Evolutionary conservation across 2,888 invertebrate genomes (phyloP), one percentile per base, ranked within the genome.

Genomic region (Apamea crenata): DNA sequence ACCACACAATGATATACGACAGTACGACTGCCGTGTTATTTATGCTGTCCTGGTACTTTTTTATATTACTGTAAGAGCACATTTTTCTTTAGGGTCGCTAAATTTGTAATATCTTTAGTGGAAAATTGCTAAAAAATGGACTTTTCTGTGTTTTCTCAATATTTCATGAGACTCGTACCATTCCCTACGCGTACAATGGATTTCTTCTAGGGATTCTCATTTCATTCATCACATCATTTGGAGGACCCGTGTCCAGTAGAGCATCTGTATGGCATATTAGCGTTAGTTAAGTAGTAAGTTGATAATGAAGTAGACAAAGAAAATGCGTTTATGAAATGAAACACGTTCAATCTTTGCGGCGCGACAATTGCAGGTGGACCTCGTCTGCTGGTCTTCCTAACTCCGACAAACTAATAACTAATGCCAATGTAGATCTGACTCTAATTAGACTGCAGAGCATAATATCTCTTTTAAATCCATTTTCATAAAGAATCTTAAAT

Each of bases 31-130:
- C 70, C 40, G 4, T 63, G 74, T 63, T 70, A 47, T 72, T 83
- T 61, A 84, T 83, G 53, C 70, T 65, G 1, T 53, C 75, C 75
- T 84, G 61, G 81, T 80, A 84, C 74, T 65, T 83, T 47, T 80
- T 80, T 66, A 73, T 25, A 79, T 79, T 72, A 84, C 47, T 73
- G 50, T 74, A 56, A 63, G 70, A 53, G 73, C 36, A 29, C 56
- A 82, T 77, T 69, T 69, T 73, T 73, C 63, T 77, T 65, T 16
- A 10, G 1, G 3, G 16, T 32, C 32, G 21, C 66, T 78, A 61
- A 68, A 68, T 40, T 18, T 50, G 12, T 84, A 32, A 84, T 75
- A 32, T 67, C 40, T 40, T 32, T 25, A 56, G 61, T 50, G 29
- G 8, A 18, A 77, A 61, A 53, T 29, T 18, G 25, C 59, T 73